Evolutionary conservation across 2,888 invertebrate genomes (phyloP), one percentile per base, ranked within the genome.

Genomic region (Tanaodytes sp.): DNA sequence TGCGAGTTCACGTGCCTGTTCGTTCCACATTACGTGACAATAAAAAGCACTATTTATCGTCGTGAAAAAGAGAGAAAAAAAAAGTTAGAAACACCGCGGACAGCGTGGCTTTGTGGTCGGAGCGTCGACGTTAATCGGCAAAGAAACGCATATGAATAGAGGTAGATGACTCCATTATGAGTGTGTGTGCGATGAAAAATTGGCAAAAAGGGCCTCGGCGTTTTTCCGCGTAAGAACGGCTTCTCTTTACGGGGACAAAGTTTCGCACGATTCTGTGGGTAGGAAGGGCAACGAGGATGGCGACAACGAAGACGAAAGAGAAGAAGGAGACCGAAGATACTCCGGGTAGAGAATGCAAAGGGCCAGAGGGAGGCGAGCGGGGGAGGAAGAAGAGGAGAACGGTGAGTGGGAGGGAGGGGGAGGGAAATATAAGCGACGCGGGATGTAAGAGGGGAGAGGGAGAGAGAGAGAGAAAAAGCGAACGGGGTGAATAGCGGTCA

Each of bases 401-500:
- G 8, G 23, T 23, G 23, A 23, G 4, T 23, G 23, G 5, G 23
- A 4, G 23, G 4, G 23, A 8, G 23, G 23, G 4, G 23, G 23
- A 8, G 23, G 45, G 36, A 79, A 71, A 74, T 75, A 73, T 79
- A 79, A 81, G 79, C 78, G 75, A 79, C 71, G 75, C n/a, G n/a
- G 36, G 74, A 72, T 74, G 75, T 11, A 12, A 3, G 37, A 45
- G 18, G 14, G 16, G 51, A 42, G 51, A n/a, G 23, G 5, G 23
- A 4, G 23, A 5, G 23, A 8, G 23, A 8, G 4, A 8, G 23
- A 8, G 23, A 51, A 39, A 79, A 71, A 74, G 51, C 36, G 51
- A 51, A 40, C 79, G 72, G 74, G 76, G 73, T 79, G 80, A 81
- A 79, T 79, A 76, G 79, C 71, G 75, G 71, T 71, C 27, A 55